Percentiles rank a stretch among this genome's conserved stretches.
phyloP scores from a whole-genome alignment of 1,140 invertebrate genomes.

The Sitobion miscanthi region DNA sequence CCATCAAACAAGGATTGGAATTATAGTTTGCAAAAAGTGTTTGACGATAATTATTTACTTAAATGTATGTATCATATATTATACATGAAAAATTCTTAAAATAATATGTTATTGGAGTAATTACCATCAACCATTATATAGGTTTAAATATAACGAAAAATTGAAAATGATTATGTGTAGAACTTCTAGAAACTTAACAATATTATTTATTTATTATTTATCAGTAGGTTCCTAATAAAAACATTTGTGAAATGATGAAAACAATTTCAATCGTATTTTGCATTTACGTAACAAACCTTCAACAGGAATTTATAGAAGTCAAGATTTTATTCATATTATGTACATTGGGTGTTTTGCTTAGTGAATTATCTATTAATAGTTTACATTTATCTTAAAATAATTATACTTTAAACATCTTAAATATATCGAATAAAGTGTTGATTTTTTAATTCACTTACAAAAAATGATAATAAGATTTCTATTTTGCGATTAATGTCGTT shows the following conservation, averaged over 20 bases:
- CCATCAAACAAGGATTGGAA: not conserved
- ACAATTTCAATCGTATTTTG: not conserved
- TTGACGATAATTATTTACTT: not conserved
- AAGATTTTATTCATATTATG: not conserved
- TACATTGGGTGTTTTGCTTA: not conserved
- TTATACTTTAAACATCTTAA: not conserved
- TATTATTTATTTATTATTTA: constrained; percentile 6
- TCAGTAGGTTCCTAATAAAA: not conserved
- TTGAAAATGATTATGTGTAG: not conserved
- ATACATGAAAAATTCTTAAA: not conserved
- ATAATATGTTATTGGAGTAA: not conserved
- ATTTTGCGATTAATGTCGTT: not conserved
- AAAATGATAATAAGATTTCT: not conserved
- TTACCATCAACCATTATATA: not conserved
- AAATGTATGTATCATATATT: not conserved
- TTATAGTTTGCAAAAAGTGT: not conserved
- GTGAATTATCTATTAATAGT: not conserved
- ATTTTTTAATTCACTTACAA: not conserved
- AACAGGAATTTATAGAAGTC: not conserved
- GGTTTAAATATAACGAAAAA: not conserved
- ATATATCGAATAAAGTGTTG: not conserved
- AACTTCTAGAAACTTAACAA: not conserved
- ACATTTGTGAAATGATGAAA: not conserved
- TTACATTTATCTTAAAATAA: not conserved
- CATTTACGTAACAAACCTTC: constrained; percentile 11